Conservation (phyloP, 1,140 invertebrate genomes). For the Geopemphigus sp. region DNA sequence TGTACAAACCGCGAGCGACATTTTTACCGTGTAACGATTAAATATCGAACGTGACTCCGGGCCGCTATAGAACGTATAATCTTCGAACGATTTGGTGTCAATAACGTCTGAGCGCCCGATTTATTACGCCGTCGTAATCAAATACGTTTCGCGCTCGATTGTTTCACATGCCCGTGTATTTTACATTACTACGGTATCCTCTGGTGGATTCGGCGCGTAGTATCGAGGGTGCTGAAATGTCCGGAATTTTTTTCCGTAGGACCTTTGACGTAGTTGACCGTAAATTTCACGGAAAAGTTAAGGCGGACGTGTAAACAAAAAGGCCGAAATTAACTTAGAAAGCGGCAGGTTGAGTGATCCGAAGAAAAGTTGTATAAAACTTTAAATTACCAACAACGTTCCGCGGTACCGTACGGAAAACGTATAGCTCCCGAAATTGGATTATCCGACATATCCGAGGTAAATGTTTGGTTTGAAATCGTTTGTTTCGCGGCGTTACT, state of each 20-base stretch:
- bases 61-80: no score
- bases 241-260: neutral
- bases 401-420: neutral
- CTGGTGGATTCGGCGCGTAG: neutral
- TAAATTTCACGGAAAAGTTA: neutral
- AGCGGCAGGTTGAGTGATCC: neutral
- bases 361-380: slow-evolving; percentile 7
- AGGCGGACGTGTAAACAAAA: neutral
- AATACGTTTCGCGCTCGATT: neutral
- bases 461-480: neutral
- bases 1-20: no score
- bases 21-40: no score
- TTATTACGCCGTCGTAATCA: neutral
- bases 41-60: no score
- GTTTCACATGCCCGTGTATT: neutral
- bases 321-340: neutral
- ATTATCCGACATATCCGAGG: neutral
- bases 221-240: neutral
- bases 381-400: neutral
- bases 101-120: no score
- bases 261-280: neutral
- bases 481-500: neutral
- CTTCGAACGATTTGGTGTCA: no score
- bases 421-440: neutral
- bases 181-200: no score